Evolutionary conservation across 1,140 invertebrate genomes (phyloP), one percentile per base, ranked within the genome.

Genomic region (Caenorhabditis elegans): DNA sequence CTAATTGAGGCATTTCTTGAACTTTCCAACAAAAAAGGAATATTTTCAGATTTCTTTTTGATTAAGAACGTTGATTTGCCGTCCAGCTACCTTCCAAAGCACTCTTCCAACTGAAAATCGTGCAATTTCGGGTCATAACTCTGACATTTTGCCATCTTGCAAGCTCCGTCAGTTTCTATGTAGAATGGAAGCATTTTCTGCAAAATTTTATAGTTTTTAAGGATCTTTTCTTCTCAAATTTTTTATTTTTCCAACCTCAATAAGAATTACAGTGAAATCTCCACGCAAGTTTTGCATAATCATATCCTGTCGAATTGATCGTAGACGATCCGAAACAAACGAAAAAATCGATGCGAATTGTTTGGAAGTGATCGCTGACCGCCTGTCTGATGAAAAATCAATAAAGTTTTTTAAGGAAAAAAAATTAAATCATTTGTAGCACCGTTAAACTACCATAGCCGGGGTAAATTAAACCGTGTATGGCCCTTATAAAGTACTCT

Each of bases 181-280:
- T 79, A 79, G n/a, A 79, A 79, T 1, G 78, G 78, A 8, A 79
- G 36, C 78, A 79, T 79, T 36, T 79, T 79, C 53, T 43, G 39
- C 39, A 43, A 43, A 8, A 43, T 43, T 15, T 8, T 15, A 15
- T 43, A 43, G 39, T 8, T 43, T 43, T 43, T 43, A 8, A 5
- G 39, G 39, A 43, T 43, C 6, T 43, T 43, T 43, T 43, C 39
- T 43, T 43, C 15, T 43, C 39, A 43, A 43, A 43, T 15, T 8
- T n/a, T n/a, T n/a, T n/a, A n/a, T n/a, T 3, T 49, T 17, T 4
- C 31, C 3, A 70, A 70, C 60, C 60, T 79, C 78, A 28, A 79
- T 36, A 0, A 79, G 39, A 15, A n/a, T 19, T 5, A 65, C 15
- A 17, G 51, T 15, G 2, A 28, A 19, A 17, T 36, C 26, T 28